A percentile compares a stretch with the other conserved stretches of the same genome.
phyloP scores from a whole-genome alignment of 2,888 invertebrate species.

The Callinectes sapidus region DNA sequence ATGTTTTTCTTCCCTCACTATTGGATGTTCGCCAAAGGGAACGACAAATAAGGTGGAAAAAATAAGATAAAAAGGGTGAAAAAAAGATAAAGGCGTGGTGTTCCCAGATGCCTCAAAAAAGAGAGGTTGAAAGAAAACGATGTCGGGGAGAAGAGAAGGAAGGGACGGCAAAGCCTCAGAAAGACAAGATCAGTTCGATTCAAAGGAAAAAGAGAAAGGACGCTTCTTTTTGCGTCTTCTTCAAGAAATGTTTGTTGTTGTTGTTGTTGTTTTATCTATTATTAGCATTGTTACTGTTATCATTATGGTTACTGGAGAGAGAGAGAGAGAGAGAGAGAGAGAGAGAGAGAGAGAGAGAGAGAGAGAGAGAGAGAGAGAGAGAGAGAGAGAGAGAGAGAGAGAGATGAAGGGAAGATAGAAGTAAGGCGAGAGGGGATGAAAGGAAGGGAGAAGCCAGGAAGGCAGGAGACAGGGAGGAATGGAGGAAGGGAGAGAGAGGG shows the following conservation, averaged over 20 bases:
- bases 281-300: neutral
- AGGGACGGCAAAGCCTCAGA: neutral
- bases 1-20: neutral
- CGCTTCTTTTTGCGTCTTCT: neutral
- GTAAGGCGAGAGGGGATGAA: no score
- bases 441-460: no score
- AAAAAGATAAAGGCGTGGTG: neutral
- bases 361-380: no score
- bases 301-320: neutral
- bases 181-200: constrained; percentile 10
- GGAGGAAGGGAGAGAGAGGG: no score
- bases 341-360: no score
- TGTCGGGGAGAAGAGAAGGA: neutral
- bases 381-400: no score
- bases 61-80: neutral
- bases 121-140: neutral
- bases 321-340: no score
- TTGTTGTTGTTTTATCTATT: neutral
- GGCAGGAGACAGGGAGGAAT: no score
- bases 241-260: neutral
- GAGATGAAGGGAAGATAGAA: no score
- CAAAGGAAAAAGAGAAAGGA: no score
- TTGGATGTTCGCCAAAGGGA: neutral
- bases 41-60: neutral
- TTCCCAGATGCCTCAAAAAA: neutral